Percentiles rank a stretch among this genome's conserved stretches.
Evolutionary conservation across 2,797 vertebrate genomes (phyloP).

Genomic region (Phrynocephalus forsythii): DNA sequence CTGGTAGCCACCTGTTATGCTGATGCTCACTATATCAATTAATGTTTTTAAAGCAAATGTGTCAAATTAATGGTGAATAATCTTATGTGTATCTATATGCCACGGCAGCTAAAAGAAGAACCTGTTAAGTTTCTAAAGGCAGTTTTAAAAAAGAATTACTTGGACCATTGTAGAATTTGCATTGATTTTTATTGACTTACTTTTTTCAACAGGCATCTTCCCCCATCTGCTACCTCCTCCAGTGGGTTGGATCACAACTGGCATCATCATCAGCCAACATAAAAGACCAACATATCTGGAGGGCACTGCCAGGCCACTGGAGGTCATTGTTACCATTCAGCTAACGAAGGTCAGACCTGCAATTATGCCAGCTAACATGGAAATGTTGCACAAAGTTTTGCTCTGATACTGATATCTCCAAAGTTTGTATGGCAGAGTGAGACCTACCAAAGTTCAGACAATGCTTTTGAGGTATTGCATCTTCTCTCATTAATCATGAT

Average conservation of each 20-base stretch:
- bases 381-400: not conserved
- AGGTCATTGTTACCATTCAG: not conserved
- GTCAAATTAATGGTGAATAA: not conserved
- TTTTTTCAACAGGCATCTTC: too few relatives aligned
- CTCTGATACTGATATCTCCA: not conserved
- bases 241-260: not conserved
- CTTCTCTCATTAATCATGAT: not conserved
- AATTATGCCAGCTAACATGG: not conserved
- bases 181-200: too few relatives aligned
- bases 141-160: not conserved
- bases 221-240: too few relatives aligned
- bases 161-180: too few relatives aligned
- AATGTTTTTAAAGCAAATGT: not conserved
- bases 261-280: not conserved
- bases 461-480: not conserved
- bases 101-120: not conserved
- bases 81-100: not conserved
- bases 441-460: too few relatives aligned
- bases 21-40: not conserved
- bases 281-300: not conserved
- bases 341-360: not conserved
- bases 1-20: too few relatives aligned
- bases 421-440: not conserved
- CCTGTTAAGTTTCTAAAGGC: not conserved
- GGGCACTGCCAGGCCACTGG: not conserved